These are phyloP conservation scores for Crotophaga sulcirostris DNA, from an alignment of 2,113 vertebrate species.

Conservation along the genomic window DNA sequence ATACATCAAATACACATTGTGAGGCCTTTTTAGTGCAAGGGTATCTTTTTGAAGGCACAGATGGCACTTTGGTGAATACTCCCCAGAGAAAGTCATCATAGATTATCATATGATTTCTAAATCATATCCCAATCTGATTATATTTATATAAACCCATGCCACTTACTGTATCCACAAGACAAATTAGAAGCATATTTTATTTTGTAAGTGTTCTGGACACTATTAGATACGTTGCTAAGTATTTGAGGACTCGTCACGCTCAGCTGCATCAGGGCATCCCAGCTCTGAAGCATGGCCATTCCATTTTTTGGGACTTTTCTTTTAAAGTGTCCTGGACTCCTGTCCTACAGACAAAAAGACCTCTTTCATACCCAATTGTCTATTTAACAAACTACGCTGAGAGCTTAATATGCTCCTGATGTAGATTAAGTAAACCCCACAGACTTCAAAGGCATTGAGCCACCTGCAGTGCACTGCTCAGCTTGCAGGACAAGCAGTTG, in stretches of 20 bases:
- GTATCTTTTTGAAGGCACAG: not conserved
- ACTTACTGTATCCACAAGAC: not conserved
- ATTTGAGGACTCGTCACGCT: rapidly evolving
- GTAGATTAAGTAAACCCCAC: not conserved
- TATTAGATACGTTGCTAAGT: rapidly evolving
- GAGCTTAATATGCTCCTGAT: not conserved
- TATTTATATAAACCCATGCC: not conserved
- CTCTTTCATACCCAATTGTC: not conserved
- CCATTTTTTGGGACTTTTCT: not conserved
- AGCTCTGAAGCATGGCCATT: not conserved
- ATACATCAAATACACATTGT: not conserved
- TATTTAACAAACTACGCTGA: not conserved
- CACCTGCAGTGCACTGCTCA: not conserved
- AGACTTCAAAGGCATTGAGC: not conserved
- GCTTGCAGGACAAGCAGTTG: not conserved
- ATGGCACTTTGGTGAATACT: not conserved
- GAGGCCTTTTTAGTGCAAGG: not conserved
- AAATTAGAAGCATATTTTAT: not conserved
- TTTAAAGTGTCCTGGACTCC: not conserved
- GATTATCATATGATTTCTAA: not conserved
- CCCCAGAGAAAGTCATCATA: not conserved
- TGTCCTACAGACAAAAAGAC: not conserved
- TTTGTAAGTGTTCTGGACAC: not conserved
- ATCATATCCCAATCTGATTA: too few relatives aligned
- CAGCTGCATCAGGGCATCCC: not conserved